Evolutionary conservation across 1,140 invertebrate species (phyloP), one percentile per base, ranked within the genome.

Genomic region (Coelopa frigida): DNA sequence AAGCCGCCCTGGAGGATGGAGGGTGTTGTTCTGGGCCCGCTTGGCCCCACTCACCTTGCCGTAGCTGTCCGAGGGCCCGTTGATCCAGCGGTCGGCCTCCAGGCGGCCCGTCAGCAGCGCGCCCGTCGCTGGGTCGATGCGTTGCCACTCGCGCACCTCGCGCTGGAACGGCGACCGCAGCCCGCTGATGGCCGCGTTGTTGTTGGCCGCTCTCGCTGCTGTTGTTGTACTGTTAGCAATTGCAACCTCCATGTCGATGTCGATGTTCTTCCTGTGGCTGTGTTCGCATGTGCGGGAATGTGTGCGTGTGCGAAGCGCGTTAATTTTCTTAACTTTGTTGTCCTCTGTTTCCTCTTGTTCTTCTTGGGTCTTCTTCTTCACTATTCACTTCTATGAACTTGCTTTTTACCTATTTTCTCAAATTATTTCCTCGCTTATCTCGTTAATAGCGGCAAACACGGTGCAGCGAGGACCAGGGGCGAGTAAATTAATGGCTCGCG

Each of bases 71-170:
- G 63, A 51, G 52, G 66, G 57, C 56, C 67, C 67, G 57, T 63
- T 66, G 46, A 68, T 63, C 63, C 63, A 70, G 47, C 67, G 67
- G 64, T 69, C 63, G 48, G 67, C 67, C 53, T 70, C 67, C 50
- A 68, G 53, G 44, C 67, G 67, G 35, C 67, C 67, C 45, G 58
- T 69, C 47, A 70, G 52, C 46, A 69, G 51, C 21, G 67, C 67
- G 48, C 67, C 67, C 42, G 66, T 70, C 55, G 65, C 56, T 53
- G 66, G 63, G 61, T 70, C 66, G 51, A 70, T 58, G 57, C 63
- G 63, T 60, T 70, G 67, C 67, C 67, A 70, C 61, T 70, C 67
- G 56, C 66, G 64, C 57, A 70, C 63, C 55, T 69, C 67, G 5
- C 66, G 56, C 51, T 67, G 66, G 49, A 70, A 70, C 33, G 67